phyloP scores from a whole-genome alignment of 2,888 invertebrate species.

The Flexamia atlantica region DNA sequence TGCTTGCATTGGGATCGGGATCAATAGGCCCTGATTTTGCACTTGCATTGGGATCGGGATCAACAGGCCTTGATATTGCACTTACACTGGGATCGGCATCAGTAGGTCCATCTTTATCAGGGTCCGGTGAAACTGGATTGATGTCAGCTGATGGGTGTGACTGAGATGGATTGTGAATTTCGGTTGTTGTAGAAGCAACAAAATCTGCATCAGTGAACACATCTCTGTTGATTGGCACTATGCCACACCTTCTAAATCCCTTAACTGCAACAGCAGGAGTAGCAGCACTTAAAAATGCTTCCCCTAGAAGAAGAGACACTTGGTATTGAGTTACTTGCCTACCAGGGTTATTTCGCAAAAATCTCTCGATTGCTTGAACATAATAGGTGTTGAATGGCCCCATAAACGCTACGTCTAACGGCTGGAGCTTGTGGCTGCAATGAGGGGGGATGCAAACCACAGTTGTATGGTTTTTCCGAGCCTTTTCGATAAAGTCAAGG shows the following conservation, averaged over 20 bases:
- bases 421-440: too few relatives aligned
- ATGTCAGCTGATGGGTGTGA: conserved; percentile 59
- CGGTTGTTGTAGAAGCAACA: conserved; percentile 32
- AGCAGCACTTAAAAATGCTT: too few relatives aligned
- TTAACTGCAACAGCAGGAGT: conserved; percentile 70
- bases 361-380: too few relatives aligned
- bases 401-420: too few relatives aligned
- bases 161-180: conserved; percentile 55
- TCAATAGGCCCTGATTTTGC: too few relatives aligned
- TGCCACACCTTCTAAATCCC: conserved; percentile 70
- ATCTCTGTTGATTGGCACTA: conserved; percentile 65
- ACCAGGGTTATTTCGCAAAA: too few relatives aligned
- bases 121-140: conserved; percentile 54
- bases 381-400: too few relatives aligned
- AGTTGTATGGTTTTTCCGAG: conserved; percentile 71
- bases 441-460: too few relatives aligned
- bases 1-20: not conserved
- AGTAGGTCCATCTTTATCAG: conserved; percentile 57
- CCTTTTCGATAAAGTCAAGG: conserved; percentile 71
- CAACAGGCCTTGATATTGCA: too few relatives aligned
- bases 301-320: too few relatives aligned
- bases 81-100: conserved; percentile 43
- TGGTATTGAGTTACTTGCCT: too few relatives aligned
- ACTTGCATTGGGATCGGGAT: too few relatives aligned
- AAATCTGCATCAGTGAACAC: conserved; percentile 54